phyloP scores from a whole-genome alignment of 2,888 invertebrate species.

The Frankliniella fusca region DNA sequence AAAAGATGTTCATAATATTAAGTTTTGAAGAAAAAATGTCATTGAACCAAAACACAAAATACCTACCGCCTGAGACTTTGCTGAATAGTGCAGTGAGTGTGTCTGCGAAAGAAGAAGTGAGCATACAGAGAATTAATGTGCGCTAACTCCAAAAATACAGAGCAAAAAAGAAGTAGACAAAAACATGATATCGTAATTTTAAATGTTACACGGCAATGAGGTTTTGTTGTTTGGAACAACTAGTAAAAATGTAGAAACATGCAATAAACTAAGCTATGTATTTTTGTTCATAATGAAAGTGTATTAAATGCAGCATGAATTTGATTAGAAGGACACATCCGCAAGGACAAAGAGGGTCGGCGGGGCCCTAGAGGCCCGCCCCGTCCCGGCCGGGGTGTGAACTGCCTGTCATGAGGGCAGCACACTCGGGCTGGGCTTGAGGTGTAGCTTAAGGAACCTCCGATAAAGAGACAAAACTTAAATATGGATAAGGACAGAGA shows the following conservation, averaged over 20 bases:
- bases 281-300: no score
- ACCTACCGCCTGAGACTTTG: not conserved
- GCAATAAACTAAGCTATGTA: not conserved
- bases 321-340: no score
- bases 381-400: no score
- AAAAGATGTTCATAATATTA: constrained; percentile 3
- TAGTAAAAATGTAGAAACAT: constrained; percentile 9
- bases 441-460: no score
- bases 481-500: not conserved
- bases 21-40: no score
- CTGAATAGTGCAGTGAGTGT: not conserved
- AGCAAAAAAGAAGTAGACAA: not conserved
- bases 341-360: no score
- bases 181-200: not conserved
- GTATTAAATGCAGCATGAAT: no score
- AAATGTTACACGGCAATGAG: no score
- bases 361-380: no score
- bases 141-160: not conserved
- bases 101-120: constrained; percentile 4
- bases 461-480: not conserved
- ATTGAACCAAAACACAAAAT: not conserved
- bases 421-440: no score
- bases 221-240: not conserved
- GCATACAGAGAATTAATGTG: not conserved
- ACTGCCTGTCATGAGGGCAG: no score